Evolutionary conservation across 1,140 invertebrate species (phyloP).

Genomic region (Eueides isabella): DNA sequence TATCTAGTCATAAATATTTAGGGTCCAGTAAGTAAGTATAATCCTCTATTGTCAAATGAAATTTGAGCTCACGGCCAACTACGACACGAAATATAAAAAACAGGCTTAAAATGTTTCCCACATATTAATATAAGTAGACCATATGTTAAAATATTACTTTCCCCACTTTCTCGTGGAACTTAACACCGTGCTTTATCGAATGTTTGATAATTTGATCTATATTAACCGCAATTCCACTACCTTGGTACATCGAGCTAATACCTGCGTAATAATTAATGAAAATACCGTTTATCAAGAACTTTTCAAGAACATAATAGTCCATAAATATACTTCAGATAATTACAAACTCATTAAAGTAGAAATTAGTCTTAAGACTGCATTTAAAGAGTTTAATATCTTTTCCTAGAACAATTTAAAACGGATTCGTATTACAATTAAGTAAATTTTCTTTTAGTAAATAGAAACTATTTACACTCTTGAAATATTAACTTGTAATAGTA

Average conservation of each 20-base stretch:
- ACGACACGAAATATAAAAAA: no score
- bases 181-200: no score
- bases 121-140: no score
- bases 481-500: background rate
- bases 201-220: no score
- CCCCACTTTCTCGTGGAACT: no score
- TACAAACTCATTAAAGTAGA: constrained; percentile 2
- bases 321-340: constrained; percentile 13
- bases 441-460: background rate
- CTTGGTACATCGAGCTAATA: background rate
- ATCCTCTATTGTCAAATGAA: no score
- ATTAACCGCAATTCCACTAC: background rate
- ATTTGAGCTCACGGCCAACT: no score
- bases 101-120: no score
- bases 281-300: background rate
- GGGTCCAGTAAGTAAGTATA: no score
- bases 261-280: background rate
- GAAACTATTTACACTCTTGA: background rate
- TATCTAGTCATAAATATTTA: no score
- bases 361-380: constrained; percentile 3
- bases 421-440: constrained; percentile 1
- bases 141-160: no score
- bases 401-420: constrained; percentile 12
- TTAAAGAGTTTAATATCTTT: constrained; percentile 3
- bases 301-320: background rate